Evolutionary conservation across 1,140 invertebrate species (phyloP), one percentile per base, ranked within the genome.

Genomic region (Aphaenogaster floridana): DNA sequence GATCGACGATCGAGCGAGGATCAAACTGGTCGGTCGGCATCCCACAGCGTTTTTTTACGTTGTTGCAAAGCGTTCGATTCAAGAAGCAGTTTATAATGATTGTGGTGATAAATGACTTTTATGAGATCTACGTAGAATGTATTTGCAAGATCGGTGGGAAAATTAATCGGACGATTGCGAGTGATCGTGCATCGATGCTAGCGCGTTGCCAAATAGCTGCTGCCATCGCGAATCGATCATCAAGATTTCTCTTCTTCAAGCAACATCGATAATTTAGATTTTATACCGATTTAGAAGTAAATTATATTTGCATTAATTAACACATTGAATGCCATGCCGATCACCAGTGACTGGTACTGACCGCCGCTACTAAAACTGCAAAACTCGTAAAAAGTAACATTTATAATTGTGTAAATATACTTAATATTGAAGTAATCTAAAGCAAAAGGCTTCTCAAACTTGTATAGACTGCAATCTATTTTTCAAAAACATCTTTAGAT

Each of bases 151-250:
- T 45, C 1, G 8, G 11, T 7, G 15, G 15, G 1, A 13, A 42
- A 21, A 61, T n/a, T 48, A 17, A 83, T 59, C 1, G 1, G 6
- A 34, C 0, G 8, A 59, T 48, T n/a, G n/a, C 15, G 34, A 36
- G 13, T 69, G 17, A 78, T 79, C 72, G n/a, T 64, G 1, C 8
- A 59, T 64, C 36, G 28, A 9, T 78, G 45, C 13, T 2, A 6
- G 5, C 3, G 15, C 1, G 5, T 34, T 21, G 2, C 9, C 39
- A 7, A 39, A 52, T n/a, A 79, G 9, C 39, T 21, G 50, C 61
- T 61, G 50, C 63, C 36, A 66, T 81, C 76, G 28, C 2, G 34
- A 36, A 86, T 81, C 85, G 45, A 59, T 69, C 64, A 59, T 48
- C 4, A 13, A 50, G n/a, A 9, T 68, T 1, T 50, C 54, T 50